Conservation (phyloP, 1,140 invertebrate species). For the Zaprionus africanus region DNA sequence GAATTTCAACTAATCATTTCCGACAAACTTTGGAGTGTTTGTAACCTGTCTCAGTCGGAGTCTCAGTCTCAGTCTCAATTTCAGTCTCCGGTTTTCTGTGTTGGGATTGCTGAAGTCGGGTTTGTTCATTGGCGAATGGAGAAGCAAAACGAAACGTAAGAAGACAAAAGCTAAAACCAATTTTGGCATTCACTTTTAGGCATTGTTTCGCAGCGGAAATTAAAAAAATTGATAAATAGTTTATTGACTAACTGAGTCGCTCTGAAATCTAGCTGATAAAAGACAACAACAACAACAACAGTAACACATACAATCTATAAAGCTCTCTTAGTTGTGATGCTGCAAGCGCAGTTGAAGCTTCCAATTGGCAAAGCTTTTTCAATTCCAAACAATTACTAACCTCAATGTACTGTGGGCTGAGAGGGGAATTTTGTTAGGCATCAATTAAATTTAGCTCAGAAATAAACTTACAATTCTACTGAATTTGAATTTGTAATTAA, state of each 20-base stretch:
- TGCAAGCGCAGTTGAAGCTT: conserved; percentile 2
- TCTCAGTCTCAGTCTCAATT: background rate
- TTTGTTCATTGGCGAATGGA: conserved; percentile 37
- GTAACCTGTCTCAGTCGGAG: conserved; percentile 26
- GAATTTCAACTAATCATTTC: conserved; percentile 49
- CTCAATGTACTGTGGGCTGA: background rate
- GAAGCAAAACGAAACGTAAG: conserved; percentile 30
- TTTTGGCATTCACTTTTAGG: conserved; percentile 51
- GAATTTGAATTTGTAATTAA: background rate
- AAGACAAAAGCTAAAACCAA: conserved; percentile 21
- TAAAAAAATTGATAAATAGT: conserved; percentile 65
- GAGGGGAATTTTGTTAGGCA: background rate
- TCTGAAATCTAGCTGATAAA: conserved; percentile 5
- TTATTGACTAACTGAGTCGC: conserved; percentile 57
- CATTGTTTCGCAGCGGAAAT: conserved; percentile 62
- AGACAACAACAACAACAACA: background rate
- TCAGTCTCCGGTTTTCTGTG: background rate
- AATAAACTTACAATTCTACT: background rate
- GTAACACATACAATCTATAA: background rate
- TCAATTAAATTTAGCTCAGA: background rate
- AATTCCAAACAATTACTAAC: background rate
- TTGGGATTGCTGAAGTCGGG: conserved; percentile 5
- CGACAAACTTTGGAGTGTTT: conserved; percentile 28
- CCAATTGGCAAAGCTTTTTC: background rate
- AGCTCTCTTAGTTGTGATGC: background rate